A percentile compares a stretch with the other conserved stretches of the same genome.
Conservation (phyloP, 1,140 invertebrate genomes). For the Calycopis cecrops region DNA sequence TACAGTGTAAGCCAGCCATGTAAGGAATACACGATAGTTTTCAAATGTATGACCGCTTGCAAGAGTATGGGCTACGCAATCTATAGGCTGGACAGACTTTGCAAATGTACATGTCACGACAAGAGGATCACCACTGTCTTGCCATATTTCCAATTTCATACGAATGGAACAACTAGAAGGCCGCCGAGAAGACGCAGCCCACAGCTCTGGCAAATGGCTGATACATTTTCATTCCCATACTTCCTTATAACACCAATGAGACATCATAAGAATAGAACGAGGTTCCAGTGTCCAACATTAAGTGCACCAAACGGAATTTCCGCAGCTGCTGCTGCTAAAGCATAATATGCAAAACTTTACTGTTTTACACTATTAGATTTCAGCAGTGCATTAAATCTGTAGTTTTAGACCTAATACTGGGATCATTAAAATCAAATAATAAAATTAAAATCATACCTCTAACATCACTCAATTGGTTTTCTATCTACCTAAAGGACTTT, state of each 20-base stretch:
- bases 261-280: no score
- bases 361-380: no score
- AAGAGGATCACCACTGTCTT: slow-evolving; percentile 48
- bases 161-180: slow-evolving; percentile 45
- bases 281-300: no score
- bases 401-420: no score
- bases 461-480: no score
- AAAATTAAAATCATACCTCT: no score
- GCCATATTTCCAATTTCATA: slow-evolving; percentile 51
- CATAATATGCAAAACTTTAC: no score
- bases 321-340: no score
- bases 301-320: no score
- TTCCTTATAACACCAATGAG: not conserved
- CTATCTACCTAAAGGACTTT: no score
- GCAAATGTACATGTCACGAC: slow-evolving; percentile 53
- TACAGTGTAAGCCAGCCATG: slow-evolving; percentile 46
- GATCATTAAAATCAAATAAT: no score
- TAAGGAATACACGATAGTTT: slow-evolving; percentile 34
- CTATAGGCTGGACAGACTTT: slow-evolving; percentile 39
- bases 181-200: slow-evolving; percentile 40
- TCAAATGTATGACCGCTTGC: slow-evolving; percentile 55
- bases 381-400: no score
- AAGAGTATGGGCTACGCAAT: slow-evolving; percentile 53
- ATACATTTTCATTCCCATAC: slow-evolving; percentile 38
- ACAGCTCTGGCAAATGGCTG: slow-evolving; percentile 42